Evolutionary conservation across 2,888 invertebrate genomes (phyloP), one percentile per base, ranked within the genome.

Genomic region (Perdita meconis): DNA sequence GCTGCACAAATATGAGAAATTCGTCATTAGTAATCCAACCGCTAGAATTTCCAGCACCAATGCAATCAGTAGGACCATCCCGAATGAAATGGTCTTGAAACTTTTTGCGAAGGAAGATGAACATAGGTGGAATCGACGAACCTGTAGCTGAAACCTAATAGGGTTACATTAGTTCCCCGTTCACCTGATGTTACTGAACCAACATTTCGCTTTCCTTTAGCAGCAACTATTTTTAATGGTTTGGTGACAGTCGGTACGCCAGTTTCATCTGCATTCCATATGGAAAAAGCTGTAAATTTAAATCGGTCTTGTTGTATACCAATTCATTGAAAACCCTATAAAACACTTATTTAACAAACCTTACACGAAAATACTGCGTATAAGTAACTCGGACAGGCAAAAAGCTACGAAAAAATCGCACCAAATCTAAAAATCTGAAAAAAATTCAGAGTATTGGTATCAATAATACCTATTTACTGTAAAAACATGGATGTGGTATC

Each of bases 251-350:
- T 66, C 65, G 82, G 71, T 36, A 88, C 40, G 77, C 81, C 89
- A 22, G 83, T 87, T 77, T 89, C 87, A 65, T 89, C 88, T n/a
- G 83, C 30, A 65, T 89, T 90, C 60, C 72, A 90, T 16, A 90
- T 88, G 8, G 79, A 63, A n/a, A 57, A 65, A 6, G 84, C 57
- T 53, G 59, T 24, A 76, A 82, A 75, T 34, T 80, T 83, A 75
- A 65, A 67, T 63, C 59, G 64, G 16, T 57, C 82, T n/a, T n/a
- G n/a, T n/a, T n/a, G n/a, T n/a, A n/a, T n/a, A n/a, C n/a, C n/a
- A n/a, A n/a, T n/a, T n/a, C n/a, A n/a, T n/a, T n/a, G n/a, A n/a
- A n/a, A n/a, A n/a, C n/a, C n/a, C n/a, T n/a, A n/a, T n/a, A n/a
- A n/a, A n/a, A n/a, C n/a, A n/a, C n/a, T n/a, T n/a, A n/a, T n/a